These are phyloP conservation scores for Thamnophis elegans DNA, from an alignment of 2,797 vertebrate genomes.

Conservation along the genomic window DNA sequence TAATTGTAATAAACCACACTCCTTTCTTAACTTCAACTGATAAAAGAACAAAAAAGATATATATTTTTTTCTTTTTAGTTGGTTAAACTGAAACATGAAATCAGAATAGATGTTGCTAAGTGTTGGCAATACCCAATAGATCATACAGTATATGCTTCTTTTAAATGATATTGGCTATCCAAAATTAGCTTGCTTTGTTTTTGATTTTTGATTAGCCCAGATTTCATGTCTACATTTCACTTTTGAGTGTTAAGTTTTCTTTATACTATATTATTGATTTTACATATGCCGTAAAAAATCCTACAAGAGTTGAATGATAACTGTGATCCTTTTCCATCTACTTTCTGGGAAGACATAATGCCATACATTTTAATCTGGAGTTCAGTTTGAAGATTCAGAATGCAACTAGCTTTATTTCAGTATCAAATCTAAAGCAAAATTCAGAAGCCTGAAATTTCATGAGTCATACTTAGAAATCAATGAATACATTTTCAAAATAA, in stretches of 20 bases:
- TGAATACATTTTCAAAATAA: background rate
- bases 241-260: background rate
- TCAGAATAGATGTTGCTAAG: background rate
- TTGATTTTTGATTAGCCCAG: background rate
- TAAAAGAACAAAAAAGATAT: background rate
- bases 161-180: background rate
- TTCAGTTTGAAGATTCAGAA: background rate
- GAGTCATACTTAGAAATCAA: background rate
- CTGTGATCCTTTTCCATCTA: background rate
- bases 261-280: background rate
- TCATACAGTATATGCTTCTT: background rate
- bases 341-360: background rate
- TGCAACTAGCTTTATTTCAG: background rate
- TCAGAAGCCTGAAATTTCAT: background rate
- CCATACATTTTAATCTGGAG: background rate
- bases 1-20: background rate
- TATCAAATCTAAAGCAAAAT: background rate
- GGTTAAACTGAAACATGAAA: slow-evolving; percentile 13
- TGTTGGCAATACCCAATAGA: slow-evolving; percentile 23
- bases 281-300: background rate
- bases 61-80: background rate
- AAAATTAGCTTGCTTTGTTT: background rate
- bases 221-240: background rate
- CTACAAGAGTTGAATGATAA: background rate
- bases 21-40: background rate